Base-by-base conservation (phyloP, 1,140 invertebrate genomes). In the Latrodectus geometricus region DNA sequence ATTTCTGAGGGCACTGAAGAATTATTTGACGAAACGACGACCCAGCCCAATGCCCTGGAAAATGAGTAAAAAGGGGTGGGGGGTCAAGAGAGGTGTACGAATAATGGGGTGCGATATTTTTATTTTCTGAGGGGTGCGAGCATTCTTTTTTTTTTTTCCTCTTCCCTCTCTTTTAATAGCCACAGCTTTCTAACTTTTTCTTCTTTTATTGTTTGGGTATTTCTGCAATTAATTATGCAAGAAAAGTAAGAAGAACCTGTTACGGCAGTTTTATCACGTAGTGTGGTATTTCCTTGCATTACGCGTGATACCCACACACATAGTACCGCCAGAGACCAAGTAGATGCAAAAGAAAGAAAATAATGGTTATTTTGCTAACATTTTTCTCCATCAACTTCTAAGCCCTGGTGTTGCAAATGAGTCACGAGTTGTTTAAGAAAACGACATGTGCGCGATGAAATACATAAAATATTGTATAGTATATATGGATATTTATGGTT, bases 61-160 rank as follows among this genome's bases (percentile, higher is more conserved):
- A 82, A 82, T 73, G 79, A 70, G 66, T 49, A 80, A 70, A 80
- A 80, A 80, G 69, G 54, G 68, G 79, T 52, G 52, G n/a, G 69
- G 68, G n/a, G 61, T 23, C 66, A 9, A 70, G 54, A 35, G 35
- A 35, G 35, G 35, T 35, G 35, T 17, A 61, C 17, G 54, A 48
- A 80, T 80, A 80, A 80, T 80, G 78, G 78, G 78, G 70, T 82
- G 70, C 48, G 79, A 82, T 82, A 82, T 82, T 82, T 82, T 82
- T 82, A 82, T 82, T 82, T 82, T 73, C 52, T 21, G 50, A 68
- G 20, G 79, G 69, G 69, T 14, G n/a, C 17, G 21, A 15, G 69
- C 15, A 52, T 14, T 15, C 15, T 48, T 52, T 69, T 69, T 68
- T 69, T 49, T 21, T 54, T 12, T 21, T 66, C 17, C 11, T 21